A percentile compares a stretch with the other conserved stretches of the same genome.
Evolutionary conservation across 1,140 invertebrate species (phyloP).

Genomic region (Drosophila malerkotliana): DNA sequence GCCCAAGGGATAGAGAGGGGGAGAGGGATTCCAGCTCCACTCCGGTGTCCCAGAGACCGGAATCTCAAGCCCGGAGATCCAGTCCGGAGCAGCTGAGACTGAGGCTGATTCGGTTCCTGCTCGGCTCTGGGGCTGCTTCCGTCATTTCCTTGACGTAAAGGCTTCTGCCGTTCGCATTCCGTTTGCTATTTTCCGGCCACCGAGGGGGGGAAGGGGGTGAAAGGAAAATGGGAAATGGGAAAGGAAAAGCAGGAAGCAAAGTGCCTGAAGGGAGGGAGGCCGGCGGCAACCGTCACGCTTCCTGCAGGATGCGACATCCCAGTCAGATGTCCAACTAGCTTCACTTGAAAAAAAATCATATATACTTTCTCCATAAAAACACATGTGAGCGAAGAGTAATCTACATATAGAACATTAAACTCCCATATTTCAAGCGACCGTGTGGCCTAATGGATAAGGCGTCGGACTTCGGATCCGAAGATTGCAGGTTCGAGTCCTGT

Average conservation of each 20-base stretch:
- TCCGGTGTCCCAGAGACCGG: background rate
- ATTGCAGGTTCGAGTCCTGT: conserved; percentile 45
- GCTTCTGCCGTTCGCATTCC: conserved; percentile 54
- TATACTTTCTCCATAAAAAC: background rate
- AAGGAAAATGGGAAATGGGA: conserved; percentile 28
- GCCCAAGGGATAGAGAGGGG: background rate
- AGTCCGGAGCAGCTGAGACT: conserved; percentile 37
- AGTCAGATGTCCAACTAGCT: conserved; percentile 49
- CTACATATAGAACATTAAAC: background rate
- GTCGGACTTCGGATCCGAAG: conserved; percentile 46
- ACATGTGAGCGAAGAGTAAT: background rate
- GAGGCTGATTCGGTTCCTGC: conserved; percentile 25
- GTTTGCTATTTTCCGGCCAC: conserved; percentile 32
- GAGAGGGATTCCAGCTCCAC: background rate
- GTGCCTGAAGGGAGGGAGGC: conserved; percentile 12
- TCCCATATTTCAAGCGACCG: conserved; percentile 5
- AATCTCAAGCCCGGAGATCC: conserved; percentile 37
- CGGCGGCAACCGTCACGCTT: conserved; percentile 63
- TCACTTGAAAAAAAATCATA: conserved; percentile 10
- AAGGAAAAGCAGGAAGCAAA: conserved; percentile 18
- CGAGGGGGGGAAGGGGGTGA: background rate
- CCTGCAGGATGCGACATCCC: conserved; percentile 75
- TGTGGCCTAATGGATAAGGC: conserved; percentile 47
- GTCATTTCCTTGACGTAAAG: conserved; percentile 78
- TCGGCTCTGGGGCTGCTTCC: conserved; percentile 64